Base-by-base conservation (phyloP, 2,113 vertebrate genomes). In the Crotophaga sulcirostris region DNA sequence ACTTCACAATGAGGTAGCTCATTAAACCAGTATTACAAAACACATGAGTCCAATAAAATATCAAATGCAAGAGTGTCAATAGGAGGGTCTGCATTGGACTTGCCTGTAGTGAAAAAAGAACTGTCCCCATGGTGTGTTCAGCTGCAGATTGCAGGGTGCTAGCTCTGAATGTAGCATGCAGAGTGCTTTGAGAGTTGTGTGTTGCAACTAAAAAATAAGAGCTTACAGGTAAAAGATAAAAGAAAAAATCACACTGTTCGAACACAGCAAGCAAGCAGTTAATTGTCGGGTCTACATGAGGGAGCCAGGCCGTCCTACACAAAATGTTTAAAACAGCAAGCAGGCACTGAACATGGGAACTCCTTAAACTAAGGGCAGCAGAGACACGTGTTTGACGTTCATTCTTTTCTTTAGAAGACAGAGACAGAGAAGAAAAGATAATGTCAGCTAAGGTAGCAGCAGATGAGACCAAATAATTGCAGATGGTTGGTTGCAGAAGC, bases 401-500 rank as follows among this genome's bases (percentile, higher is more conserved):
- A 1, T 59, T 74, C 47, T 87, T 87, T 59, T 44, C 51, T 73
- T 87, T 72, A 45, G 38, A 84, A 90, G 69, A 54, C 0, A 86
- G 31, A 85, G 31, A 36, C 9, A 13, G 29, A 7, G 38, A 89
- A 93, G 83, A 84, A 90, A 90, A 88, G 25, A 66, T 66, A 75
- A 78, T 52, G 89, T 87, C 95, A 90, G 44, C 36, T 87, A 87
- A 94, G 89, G 86, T 45, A 93, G 76, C 42, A 74, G 59, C 36
- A 95, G 80, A 93, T 94, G 55, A 94, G 33, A 78, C 73, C 80
- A 91, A 81, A 86, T 87, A 92, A 95, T 94, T 93, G 84, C 89
- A 84, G 90, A 84, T 87, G 73, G 87, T 74, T 95, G 90, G 92
- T 93, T 84, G 80, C 42, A 87, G 76, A 92, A 90, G 93, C 90